Conservation (phyloP, 2,113 vertebrate species). For the Labeo rohita region DNA sequence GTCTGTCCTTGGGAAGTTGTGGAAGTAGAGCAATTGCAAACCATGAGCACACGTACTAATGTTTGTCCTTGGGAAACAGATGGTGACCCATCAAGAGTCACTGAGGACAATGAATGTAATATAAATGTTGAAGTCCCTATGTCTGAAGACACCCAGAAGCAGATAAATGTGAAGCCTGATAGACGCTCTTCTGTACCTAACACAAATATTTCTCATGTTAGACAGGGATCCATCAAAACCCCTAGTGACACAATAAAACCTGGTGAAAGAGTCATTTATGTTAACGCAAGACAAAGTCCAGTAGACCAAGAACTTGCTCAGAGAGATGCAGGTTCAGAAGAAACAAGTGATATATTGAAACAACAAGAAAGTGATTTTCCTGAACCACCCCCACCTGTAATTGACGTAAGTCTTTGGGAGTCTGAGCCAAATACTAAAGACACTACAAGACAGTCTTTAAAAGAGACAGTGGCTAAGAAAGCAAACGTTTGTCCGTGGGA, state of each 20-base stretch:
- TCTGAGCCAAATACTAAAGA: conserved; percentile 35
- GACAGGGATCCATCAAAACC: conserved; percentile 25
- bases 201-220: not conserved
- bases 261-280: conserved; percentile 49
- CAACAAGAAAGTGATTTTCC: conserved; percentile 18
- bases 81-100: not conserved
- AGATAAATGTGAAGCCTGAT: not conserved
- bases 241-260: conserved; percentile 34
- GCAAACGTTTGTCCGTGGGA: conserved; percentile 57
- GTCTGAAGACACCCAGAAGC: conserved; percentile 24
- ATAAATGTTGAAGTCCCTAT: not conserved
- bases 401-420: conserved; percentile 36
- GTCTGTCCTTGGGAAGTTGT: conserved; percentile 68
- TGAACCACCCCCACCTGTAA: conserved; percentile 23
- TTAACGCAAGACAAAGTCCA: not conserved
- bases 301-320: not conserved
- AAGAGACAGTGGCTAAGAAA: conserved; percentile 59
- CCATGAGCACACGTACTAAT: not conserved
- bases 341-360: conserved; percentile 28
- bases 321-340: not conserved
- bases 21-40: conserved; percentile 14
- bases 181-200: conserved; percentile 59
- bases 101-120: not conserved
- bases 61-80: conserved; percentile 56
- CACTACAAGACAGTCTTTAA: conserved; percentile 52